These are phyloP conservation scores for Selenia dentaria DNA, from an alignment of 2,888 invertebrate species.

Conservation along the genomic window DNA sequence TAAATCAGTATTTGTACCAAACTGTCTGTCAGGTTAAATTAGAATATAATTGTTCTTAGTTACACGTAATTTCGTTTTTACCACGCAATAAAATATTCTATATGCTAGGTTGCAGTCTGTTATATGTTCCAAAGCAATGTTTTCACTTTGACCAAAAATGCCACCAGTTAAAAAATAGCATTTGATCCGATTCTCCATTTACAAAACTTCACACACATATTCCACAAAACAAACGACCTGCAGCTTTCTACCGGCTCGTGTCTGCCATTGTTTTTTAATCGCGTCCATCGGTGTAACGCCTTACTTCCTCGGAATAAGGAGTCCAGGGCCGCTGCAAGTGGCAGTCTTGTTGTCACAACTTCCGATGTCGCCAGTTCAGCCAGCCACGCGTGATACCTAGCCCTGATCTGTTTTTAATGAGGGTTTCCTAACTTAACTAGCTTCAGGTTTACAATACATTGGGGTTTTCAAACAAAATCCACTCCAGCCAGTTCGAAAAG, in stretches of 20 bases:
- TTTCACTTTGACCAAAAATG: too few relatives aligned
- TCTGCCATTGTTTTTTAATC: constrained; percentile 31
- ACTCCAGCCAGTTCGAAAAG: too few relatives aligned
- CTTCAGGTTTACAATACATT: too few relatives aligned
- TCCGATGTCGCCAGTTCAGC: constrained; percentile 50
- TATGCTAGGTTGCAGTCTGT: too few relatives aligned
- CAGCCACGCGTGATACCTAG: constrained; percentile 42
- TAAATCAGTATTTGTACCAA: too few relatives aligned
- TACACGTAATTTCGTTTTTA: too few relatives aligned
- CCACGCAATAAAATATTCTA: too few relatives aligned
- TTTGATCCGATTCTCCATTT: constrained; percentile 4
- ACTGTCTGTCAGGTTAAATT: too few relatives aligned
- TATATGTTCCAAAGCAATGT: too few relatives aligned
- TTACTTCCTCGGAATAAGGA: constrained; percentile 23
- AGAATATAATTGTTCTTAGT: too few relatives aligned
- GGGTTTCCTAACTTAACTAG: constrained; percentile 20
- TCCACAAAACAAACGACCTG: constrained; percentile 6
- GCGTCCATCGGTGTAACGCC: constrained; percentile 19
- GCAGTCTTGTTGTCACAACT: constrained; percentile 42
- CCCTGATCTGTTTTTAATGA: constrained; percentile 39
- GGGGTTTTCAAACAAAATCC: too few relatives aligned
- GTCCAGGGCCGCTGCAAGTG: constrained; percentile 30
- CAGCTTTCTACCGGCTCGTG: constrained; percentile 22
- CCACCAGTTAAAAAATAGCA: too few relatives aligned
- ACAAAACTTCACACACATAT: constrained; percentile 18